These are phyloP conservation scores for Listrodromus nycthemerus DNA, from an alignment of 2,888 invertebrate genomes.

Conservation along the genomic window DNA sequence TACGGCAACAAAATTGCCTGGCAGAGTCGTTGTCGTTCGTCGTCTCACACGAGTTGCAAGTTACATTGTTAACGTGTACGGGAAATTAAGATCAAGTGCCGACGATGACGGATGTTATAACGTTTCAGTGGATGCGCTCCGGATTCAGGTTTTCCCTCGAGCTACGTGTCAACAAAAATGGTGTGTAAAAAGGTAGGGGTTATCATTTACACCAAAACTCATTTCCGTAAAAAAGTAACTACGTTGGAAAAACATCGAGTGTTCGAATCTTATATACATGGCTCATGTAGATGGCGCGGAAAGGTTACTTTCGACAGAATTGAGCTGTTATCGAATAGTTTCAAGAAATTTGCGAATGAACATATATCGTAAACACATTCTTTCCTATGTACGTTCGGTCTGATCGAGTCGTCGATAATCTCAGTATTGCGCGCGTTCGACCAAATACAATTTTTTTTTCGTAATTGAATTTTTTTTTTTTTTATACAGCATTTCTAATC, in stretches of 20 bases:
- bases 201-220: background rate
- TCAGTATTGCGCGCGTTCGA: no score
- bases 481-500: no score
- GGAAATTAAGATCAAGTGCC: constrained; percentile 16
- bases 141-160: background rate
- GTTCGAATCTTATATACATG: background rate
- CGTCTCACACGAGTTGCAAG: constrained; percentile 4
- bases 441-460: no score
- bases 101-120: constrained; percentile 1
- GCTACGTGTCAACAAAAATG: background rate
- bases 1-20: background rate
- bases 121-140: background rate
- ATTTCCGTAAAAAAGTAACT: background rate
- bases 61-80: background rate
- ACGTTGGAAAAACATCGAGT: background rate
- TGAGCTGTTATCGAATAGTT: background rate
- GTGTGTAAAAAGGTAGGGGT: background rate
- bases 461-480: no score
- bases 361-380: no score
- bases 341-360: no score
- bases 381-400: no score
- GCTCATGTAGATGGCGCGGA: background rate
- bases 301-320: background rate
- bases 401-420: no score
- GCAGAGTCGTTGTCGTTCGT: constrained; percentile 6